phyloP scores from a whole-genome alignment of 2,797 vertebrate genomes.

The Myiotriccus ornatus region DNA sequence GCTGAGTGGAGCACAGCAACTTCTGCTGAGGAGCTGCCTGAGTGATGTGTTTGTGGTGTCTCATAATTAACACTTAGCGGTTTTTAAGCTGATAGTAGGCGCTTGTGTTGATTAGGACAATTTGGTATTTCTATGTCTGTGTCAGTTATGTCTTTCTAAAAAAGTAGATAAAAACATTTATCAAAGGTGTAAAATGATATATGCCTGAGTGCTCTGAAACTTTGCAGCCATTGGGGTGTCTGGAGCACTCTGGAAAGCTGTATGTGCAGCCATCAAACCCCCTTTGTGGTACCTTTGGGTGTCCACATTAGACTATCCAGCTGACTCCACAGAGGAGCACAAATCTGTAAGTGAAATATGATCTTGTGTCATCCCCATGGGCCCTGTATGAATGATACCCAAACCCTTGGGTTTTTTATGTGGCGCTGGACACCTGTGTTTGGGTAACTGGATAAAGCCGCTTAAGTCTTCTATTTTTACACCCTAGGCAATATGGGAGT shows the following conservation, averaged over 20 bases:
- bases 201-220: background rate
- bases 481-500: background rate
- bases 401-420: background rate
- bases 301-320: background rate
- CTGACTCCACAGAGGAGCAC: background rate
- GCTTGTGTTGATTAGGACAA: background rate
- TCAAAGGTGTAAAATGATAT: background rate
- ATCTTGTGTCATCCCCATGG: background rate
- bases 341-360: background rate
- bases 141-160: background rate
- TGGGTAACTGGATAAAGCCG: background rate
- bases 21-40: background rate
- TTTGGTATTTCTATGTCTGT: conserved; percentile 36
- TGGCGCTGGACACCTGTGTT: background rate
- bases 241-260: background rate
- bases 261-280: background rate
- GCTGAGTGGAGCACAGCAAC: background rate
- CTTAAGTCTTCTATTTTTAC: background rate
- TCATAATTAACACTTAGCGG: background rate
- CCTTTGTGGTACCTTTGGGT: accelerated
- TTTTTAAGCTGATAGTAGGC: background rate
- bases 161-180: conserved; percentile 7
- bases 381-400: background rate
- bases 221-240: background rate
- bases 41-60: conserved; percentile 27